Conservation (phyloP, 2,113 vertebrate genomes). For the Piprites chloris region DNA sequence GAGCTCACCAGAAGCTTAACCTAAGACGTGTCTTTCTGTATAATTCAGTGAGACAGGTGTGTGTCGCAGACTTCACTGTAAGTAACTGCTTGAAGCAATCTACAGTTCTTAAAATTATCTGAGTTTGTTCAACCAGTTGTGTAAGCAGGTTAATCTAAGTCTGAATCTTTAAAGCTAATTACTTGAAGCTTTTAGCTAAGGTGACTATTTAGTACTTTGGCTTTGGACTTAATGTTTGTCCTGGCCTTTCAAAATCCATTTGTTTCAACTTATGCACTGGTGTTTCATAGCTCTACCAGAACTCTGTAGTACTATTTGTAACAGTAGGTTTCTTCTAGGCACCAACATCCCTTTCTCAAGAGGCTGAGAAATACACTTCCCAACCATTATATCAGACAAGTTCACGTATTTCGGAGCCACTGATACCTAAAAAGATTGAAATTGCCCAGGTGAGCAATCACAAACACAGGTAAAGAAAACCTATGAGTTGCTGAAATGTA, state of each 20-base stretch:
- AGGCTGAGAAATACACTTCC: conserved; percentile 66
- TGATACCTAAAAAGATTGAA: conserved; percentile 56
- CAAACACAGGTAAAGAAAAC: background rate
- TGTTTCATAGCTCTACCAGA: background rate
- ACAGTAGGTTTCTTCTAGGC: conserved; percentile 11
- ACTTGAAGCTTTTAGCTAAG: background rate
- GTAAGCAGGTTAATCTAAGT: background rate
- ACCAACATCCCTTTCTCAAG: conserved; percentile 31
- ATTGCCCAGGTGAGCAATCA: conserved; percentile 44
- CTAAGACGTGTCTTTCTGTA: background rate
- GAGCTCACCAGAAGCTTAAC: background rate
- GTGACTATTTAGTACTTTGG: background rate
- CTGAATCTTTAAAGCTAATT: background rate
- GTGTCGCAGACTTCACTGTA: background rate
- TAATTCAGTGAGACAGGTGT: background rate
- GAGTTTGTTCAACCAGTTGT: background rate
- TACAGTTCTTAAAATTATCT: background rate
- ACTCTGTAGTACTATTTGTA: background rate
- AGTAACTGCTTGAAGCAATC: background rate
- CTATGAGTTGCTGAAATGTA: background rate
- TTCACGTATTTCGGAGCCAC: conserved; percentile 35
- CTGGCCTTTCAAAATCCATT: background rate
- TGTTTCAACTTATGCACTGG: background rate
- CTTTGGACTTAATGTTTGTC: background rate
- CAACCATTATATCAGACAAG: conserved; percentile 65